These are phyloP conservation scores for Smutsia gigantea DNA, from an alignment of 2,797 vertebrate species.

Conservation along the genomic window DNA sequence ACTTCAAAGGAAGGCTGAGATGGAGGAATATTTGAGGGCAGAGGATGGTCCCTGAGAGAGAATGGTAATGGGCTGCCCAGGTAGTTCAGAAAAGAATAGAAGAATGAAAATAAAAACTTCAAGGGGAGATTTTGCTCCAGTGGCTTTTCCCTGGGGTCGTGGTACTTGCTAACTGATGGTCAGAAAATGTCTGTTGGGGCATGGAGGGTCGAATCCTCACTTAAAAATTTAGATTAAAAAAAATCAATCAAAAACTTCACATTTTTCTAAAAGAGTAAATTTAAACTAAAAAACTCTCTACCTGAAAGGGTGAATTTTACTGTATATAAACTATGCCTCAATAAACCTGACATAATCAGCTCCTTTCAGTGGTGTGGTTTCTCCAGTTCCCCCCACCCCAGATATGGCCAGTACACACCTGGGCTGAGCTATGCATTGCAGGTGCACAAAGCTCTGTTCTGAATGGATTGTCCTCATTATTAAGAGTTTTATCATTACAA, in stretches of 20 bases:
- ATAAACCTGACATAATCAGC: neutral
- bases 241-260: neutral
- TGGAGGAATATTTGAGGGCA: neutral
- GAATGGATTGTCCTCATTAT: neutral
- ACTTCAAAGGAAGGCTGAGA: neutral
- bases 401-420: neutral
- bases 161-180: neutral
- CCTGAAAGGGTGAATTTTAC: neutral
- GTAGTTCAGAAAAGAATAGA: neutral
- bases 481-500: neutral
- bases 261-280: neutral
- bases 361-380: neutral
- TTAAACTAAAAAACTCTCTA: neutral
- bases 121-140: neutral
- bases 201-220: neutral
- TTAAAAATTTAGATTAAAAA: neutral
- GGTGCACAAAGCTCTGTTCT: neutral
- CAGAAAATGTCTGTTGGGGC: neutral
- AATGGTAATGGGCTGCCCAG: neutral
- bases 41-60: neutral
- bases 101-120: neutral
- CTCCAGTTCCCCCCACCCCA: neutral
- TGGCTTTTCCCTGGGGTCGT: neutral
- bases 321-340: neutral
- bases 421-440: neutral